Base-by-base conservation (phyloP, 2,888 invertebrate genomes). In the Caenorhabditis sp. region DNA sequence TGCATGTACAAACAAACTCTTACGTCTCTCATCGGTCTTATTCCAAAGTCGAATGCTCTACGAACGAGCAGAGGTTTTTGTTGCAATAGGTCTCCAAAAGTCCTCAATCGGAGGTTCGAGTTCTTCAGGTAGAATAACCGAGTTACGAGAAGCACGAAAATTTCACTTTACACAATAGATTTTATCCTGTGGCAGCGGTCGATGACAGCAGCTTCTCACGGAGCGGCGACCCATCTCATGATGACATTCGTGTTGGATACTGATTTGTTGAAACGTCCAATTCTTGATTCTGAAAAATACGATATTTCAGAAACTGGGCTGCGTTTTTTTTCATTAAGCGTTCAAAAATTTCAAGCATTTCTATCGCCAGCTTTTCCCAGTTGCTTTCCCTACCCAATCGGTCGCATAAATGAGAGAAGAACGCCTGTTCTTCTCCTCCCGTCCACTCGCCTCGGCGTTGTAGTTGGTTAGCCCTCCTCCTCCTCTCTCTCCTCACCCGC, bases 391-490 rank as follows among this genome's bases (percentile, higher is more conserved):
- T 72, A 72, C 64, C 72, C 72, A 72, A 72, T 72, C 72, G 72
- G 72, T 64, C 72, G 47, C 72, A 74, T 74, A 74, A 65, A 74
- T 65, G 74, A 74, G n/a, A n/a, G 67, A 76, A 76, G 76, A 76
- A 76, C 76, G 76, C 76, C 76, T 76, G 76, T 76, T 76, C 76
- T 24, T 58, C 37, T 24, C 26, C 55, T 68, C 58, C 76, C 61
- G 64, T 51, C 67, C 76, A 65, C 67, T 76, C 74, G 65, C 65
- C 64, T 74, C 65, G 76, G 55, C 76, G 65, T 74, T 76, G 67
- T 67, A 76, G 76, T 76, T 76, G 76, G 76, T 76, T 76, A 76
- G 67, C 76, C 76, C 60, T 60, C 74, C 65, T 28, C 51, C 32
- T 47, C 51, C 60, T 60, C 58, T 65, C n/a, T 65, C 65, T 65